Evolutionary conservation across 2,888 invertebrate species (phyloP), one percentile per base, ranked within the genome.

Genomic region (Prosapia bicincta): DNA sequence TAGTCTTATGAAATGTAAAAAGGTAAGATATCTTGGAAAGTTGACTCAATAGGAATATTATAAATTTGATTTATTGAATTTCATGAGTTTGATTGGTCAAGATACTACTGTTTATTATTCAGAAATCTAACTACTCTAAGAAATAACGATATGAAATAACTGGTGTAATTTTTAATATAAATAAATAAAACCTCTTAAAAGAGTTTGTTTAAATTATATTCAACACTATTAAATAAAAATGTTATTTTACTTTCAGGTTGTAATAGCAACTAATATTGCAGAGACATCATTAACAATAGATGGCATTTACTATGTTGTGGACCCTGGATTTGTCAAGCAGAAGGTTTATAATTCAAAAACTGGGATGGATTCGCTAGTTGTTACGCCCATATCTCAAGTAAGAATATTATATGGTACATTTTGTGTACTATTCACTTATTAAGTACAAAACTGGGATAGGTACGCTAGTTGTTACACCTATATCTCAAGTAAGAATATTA

Each of bases 401-500:
- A 78, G 82, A 6, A 30, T 9, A 30, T 30, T 30, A 9, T 30
- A 9, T n/a, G n/a, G n/a, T n/a, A n/a, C n/a, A n/a, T n/a, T n/a
- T n/a, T n/a, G n/a, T n/a, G n/a, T n/a, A n/a, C n/a, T n/a, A n/a
- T n/a, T n/a, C n/a, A n/a, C n/a, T n/a, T n/a, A n/a, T n/a, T n/a
- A n/a, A n/a, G n/a, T n/a, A n/a, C n/a, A 97, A 96, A 85, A 97
- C 96, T 0, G 96, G 99, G 23, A 99, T 99, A 98, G 99, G 99
- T 84, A 97, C 98, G 72, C 88, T 99, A 79, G 98, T 99, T 23
- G 99, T 99, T 0, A 99, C 99, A 0, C 99, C 99, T 0, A 99
- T 99, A 82, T 98, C 98, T 67, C 96, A 95, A 88, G 94, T 92
- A 84, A 78, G 82, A 6, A 30, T 9, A 30, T 30, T 30, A 9